Evolutionary conservation across 1,140 invertebrate genomes (phyloP), one percentile per base, ranked within the genome.

Genomic region (Phymorhynchus buccinoides): DNA sequence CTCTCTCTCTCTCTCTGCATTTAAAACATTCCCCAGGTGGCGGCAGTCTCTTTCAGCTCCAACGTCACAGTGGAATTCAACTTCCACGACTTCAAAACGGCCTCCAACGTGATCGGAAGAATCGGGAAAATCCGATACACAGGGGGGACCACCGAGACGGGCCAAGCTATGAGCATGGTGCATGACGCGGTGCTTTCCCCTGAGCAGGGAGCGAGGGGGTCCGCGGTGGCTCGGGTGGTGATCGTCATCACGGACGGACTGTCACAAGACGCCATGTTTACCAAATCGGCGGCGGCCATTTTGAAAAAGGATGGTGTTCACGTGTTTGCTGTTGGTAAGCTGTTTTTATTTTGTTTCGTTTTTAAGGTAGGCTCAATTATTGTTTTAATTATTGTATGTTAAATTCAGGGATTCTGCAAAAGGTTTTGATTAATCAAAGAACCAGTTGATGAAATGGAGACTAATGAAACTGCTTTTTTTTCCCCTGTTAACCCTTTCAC

Each of bases 201-300:
- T 32, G 18, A n/a, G 18, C 80, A 80, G 48, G 87, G 86, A 14
- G 87, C 86, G 7, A 80, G 90, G 48, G 80, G 90, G 42, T 79
- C 82, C 48, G 83, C 84, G 37, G 89, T 85, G 22, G 80, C 88
- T 0, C 84, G 88, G 14, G 84, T 90, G 22, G 88, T 87, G 18
- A 84, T 90, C 12, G 84, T 91, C n/a, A 42, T 91, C 3, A 91
- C 90, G 2, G 90, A 91, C 81, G 90, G 91, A 2, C 68, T 85
- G 62, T 89, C 84, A 22, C 85, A 82, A 2, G 12, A 42, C 52
- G 39, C 27, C 4, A 32, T 22, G 0, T 42, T 68, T 35, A 83
- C 80, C 27, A 68, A 62, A 27, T 22, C 4, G 35, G 80, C 39
- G 9, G 80, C 80, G 4, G 62, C 48, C 12, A 3, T 6, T 3